A percentile compares a stretch with the other conserved stretches of the same genome.
phyloP scores from a whole-genome alignment of 2,113 vertebrate species.

The Ondatra zibethicus region DNA sequence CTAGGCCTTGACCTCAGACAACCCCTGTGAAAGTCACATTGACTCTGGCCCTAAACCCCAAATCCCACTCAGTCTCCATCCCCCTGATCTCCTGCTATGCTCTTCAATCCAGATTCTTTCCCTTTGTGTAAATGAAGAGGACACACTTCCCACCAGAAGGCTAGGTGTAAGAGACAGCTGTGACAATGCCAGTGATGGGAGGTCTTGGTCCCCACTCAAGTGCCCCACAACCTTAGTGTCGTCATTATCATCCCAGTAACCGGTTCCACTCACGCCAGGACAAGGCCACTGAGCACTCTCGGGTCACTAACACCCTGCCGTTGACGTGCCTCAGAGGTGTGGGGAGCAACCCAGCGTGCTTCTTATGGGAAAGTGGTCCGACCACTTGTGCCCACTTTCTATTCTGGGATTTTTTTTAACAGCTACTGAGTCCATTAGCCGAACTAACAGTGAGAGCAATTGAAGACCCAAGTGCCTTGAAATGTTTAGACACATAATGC shows the following conservation, averaged over 20 bases:
- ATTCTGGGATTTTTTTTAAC: slow-evolving; percentile 39
- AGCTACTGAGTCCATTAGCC: slow-evolving; percentile 65
- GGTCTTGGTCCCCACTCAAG: background rate
- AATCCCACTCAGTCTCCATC: too few species aligned
- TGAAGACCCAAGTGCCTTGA: slow-evolving; percentile 56
- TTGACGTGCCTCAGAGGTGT: background rate
- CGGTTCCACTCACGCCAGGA: accelerated
- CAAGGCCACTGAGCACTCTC: background rate
- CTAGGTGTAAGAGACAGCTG: background rate
- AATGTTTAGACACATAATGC: slow-evolving; percentile 43
- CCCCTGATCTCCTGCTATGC: accelerated
- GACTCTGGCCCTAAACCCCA: background rate
- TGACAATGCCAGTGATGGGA: accelerated
- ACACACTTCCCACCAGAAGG: too few species aligned
- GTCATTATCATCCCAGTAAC: background rate
- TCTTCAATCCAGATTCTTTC: background rate
- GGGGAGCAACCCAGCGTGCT: background rate
- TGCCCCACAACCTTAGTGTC: accelerated
- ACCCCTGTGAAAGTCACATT: background rate
- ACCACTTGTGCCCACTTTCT: background rate
- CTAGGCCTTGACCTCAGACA: background rate
- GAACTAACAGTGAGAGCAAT: slow-evolving; percentile 44
- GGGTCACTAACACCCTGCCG: background rate
- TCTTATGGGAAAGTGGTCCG: background rate
- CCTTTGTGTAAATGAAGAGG: background rate